These are phyloP conservation scores for Phyto melanocephala DNA, from an alignment of 2,888 invertebrate species.

Conservation along the genomic window DNA sequence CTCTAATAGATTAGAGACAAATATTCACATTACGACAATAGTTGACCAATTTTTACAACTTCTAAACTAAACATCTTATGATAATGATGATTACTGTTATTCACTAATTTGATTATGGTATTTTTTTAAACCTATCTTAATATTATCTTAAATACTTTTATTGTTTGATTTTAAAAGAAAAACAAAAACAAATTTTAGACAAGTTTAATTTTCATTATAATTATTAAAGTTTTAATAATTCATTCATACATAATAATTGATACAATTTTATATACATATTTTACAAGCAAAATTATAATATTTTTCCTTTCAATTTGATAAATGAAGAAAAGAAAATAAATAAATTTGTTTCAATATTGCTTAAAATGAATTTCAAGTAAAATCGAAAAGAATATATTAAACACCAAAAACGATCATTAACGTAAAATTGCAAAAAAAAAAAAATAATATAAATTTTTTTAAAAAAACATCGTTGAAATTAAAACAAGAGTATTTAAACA, in stretches of 20 bases:
- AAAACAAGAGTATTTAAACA: constrained; percentile 15
- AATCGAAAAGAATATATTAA: constrained; percentile 5
- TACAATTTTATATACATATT: constrained; percentile 27
- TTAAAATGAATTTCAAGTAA: constrained; percentile 45
- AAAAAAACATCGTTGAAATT: constrained; percentile 14
- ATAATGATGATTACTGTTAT: constrained; percentile 62
- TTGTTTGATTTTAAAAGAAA: constrained; percentile 63
- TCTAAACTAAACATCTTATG: not conserved
- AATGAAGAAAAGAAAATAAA: constrained; percentile 39
- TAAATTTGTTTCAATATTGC: constrained; percentile 60
- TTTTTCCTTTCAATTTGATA: constrained; percentile 48
- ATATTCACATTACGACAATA: not conserved
- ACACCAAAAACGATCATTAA: constrained; percentile 44
- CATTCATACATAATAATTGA: constrained; percentile 37
- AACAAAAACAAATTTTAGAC: constrained; percentile 65
- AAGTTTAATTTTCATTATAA: constrained; percentile 46
- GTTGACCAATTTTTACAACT: not conserved
- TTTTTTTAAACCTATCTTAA: constrained; percentile 42
- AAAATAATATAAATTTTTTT: not conserved
- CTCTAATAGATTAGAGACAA: not conserved
- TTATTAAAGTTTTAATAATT: constrained; percentile 19
- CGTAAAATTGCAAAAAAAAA: constrained; percentile 34
- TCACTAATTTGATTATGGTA: constrained; percentile 46
- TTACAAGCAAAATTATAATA: constrained; percentile 31
- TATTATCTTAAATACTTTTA: constrained; percentile 53